Conservation (phyloP, 2,888 invertebrate genomes). For the Neoscelio sp. region DNA sequence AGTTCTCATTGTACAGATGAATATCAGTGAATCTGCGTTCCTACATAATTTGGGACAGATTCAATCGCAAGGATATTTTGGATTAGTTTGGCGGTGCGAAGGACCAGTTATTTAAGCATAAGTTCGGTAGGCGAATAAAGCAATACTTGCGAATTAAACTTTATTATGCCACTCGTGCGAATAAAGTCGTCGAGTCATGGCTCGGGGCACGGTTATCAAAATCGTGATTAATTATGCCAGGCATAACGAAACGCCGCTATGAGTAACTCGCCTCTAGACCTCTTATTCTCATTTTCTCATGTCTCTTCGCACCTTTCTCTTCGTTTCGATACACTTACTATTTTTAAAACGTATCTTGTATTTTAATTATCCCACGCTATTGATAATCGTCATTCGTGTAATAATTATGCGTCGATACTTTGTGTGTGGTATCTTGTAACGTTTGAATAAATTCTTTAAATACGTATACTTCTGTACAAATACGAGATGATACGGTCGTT, state of each 20-base stretch:
- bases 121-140: not conserved
- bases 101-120: constrained; percentile 1
- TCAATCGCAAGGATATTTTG: constrained; percentile 13
- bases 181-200: constrained; percentile 64
- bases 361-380: too few relatives aligned
- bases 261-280: constrained; percentile 28
- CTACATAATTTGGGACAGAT: constrained; percentile 16
- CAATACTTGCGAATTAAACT: constrained; percentile 27
- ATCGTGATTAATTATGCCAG: constrained; percentile 63
- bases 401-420: too few relatives aligned
- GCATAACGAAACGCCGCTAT: constrained; percentile 49
- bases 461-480: not conserved
- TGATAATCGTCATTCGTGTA: too few relatives aligned
- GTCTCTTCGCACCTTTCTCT: constrained; percentile 15
- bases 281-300: constrained; percentile 21
- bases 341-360: too few relatives aligned
- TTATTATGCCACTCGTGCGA: constrained; percentile 43
- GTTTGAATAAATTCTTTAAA: too few relatives aligned
- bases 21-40: constrained; percentile 4
- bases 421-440: too few relatives aligned
- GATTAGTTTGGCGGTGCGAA: not conserved
- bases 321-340: not conserved
- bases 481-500: not conserved
- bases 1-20: not conserved
- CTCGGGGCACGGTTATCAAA: constrained; percentile 59